Evolutionary conservation across 2,888 invertebrate genomes (phyloP).

Genomic region (Gymnocheta viridis): DNA sequence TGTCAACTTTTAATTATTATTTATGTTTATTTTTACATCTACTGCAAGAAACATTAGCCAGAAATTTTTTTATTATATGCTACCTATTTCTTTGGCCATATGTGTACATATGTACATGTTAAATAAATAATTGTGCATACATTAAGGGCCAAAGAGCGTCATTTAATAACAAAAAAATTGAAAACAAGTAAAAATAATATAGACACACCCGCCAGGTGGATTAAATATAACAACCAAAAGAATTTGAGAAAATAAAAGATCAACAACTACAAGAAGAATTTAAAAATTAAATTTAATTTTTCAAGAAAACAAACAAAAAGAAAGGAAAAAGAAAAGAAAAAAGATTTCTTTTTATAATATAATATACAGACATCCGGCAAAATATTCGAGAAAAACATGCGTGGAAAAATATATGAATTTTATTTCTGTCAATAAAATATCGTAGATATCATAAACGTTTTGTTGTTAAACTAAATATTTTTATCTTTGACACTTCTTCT

Average conservation of each 20-base stretch:
- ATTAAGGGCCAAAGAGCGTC: conserved; percentile 23
- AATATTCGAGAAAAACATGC: conserved; percentile 48
- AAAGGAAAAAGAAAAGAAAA: background rate
- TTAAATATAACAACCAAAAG: conserved; percentile 32
- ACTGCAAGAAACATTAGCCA: no score
- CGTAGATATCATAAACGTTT: background rate
- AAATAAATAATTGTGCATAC: no score
- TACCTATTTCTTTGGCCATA: no score
- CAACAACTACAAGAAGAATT: conserved; percentile 15
- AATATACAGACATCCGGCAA: conserved; percentile 52
- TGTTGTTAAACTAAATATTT: background rate
- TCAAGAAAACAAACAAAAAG: background rate
- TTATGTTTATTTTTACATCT: no score
- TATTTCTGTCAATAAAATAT: conserved; percentile 54
- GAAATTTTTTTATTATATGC: no score
- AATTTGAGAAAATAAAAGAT: conserved; percentile 18
- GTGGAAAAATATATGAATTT: conserved; percentile 42
- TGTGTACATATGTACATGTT: background rate
- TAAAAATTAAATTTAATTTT: background rate
- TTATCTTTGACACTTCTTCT: background rate
- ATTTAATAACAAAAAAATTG: background rate
- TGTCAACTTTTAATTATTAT: no score
- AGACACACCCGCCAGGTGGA: conserved; percentile 44
- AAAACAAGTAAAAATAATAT: conserved; percentile 8
- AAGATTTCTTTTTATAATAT: background rate